phyloP scores from a whole-genome alignment of 2,797 vertebrate species.

The Diplodus sargus region DNA sequence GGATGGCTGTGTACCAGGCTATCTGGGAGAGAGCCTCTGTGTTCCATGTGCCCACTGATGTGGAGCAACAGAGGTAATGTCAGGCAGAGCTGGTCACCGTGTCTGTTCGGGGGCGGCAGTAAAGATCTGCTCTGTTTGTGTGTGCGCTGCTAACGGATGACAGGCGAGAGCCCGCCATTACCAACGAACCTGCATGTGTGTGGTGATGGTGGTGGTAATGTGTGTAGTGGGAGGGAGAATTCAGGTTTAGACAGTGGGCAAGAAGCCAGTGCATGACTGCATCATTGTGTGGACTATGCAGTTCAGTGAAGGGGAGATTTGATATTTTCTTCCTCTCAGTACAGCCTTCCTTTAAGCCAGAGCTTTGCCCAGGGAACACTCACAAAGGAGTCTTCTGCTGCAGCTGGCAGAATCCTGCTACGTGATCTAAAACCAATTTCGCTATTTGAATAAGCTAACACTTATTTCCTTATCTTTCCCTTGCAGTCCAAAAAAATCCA shows the following conservation, averaged over 20 bases:
- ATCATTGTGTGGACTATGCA: constrained; percentile 80
- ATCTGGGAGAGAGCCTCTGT: constrained; percentile 44
- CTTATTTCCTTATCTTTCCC: constrained; percentile 84
- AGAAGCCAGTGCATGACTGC: constrained; percentile 76
- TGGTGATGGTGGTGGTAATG: constrained; percentile 47
- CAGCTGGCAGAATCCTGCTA: constrained; percentile 81
- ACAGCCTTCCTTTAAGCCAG: constrained; percentile 77
- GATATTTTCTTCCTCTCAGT: constrained; percentile 80
- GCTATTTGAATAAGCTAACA: constrained; percentile 84
- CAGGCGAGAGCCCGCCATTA: constrained; percentile 31
- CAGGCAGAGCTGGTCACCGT: constrained; percentile 52
- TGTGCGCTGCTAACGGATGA: constrained; percentile 31
- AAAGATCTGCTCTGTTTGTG: constrained; percentile 44
- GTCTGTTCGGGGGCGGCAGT: constrained; percentile 34
- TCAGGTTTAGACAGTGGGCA: constrained; percentile 73
- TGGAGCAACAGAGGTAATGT: constrained; percentile 56
- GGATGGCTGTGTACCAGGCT: constrained; percentile 47
- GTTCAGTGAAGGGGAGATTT: constrained; percentile 84
- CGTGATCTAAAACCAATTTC: constrained; percentile 88
- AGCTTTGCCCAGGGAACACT: constrained; percentile 79
- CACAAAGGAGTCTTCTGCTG: constrained; percentile 82
- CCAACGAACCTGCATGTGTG: constrained; percentile 57
- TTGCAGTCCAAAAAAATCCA: constrained; percentile 98
- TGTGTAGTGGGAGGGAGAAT: constrained; percentile 72
- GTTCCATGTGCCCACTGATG: constrained; percentile 56